Evolutionary conservation across 2,888 invertebrate species (phyloP), one percentile per base, ranked within the genome.

Genomic region (Mactromeris polynyma): DNA sequence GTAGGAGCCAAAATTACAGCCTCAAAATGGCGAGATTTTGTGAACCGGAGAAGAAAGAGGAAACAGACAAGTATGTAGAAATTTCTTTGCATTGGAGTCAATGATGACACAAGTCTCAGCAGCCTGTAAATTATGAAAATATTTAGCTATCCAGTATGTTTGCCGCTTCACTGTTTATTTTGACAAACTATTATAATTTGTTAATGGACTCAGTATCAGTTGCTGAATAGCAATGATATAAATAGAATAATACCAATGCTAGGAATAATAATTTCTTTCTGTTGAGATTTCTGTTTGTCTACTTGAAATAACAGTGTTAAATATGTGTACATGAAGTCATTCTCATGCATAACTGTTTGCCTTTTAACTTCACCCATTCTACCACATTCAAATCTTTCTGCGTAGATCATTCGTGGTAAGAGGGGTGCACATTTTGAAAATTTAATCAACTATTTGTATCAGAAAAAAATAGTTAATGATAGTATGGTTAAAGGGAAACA

Each of bases 11-110:
- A 93, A 86, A 88, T 89, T n/a, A 82, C 84, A 1, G 93, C 92
- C 19, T 93, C 93, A 4, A 94, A 91, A 84, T 96, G 96, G 96
- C 91, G 89, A 78, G 91, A 94, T 9, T 96, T 94, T 84, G 91
- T 90, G 2, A 94, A 93, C 11, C 89, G 89, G 19, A 93, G 94
- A 81, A 88, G 96, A 38, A 85, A 93, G 14, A 80, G 81, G 14
- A 91, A 91, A 77, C 90, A 89, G 89, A 89, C 90, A 82, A 92
- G 94, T 95, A 89, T 89, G 93, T 92, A 73, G 26, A 31, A 46
- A 64, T 64, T 64, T 9, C n/a, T 64, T 64, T 64, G 26, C 26
- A 64, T 21, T n/a, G n/a, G 3, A 64, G 58, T n/a, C 26, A 64
- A 64, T 64, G 58, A 26, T 26, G 58, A 64, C n/a, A 26, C 26